phyloP scores from a whole-genome alignment of 2,797 vertebrate species.

The Anabas testudineus region DNA sequence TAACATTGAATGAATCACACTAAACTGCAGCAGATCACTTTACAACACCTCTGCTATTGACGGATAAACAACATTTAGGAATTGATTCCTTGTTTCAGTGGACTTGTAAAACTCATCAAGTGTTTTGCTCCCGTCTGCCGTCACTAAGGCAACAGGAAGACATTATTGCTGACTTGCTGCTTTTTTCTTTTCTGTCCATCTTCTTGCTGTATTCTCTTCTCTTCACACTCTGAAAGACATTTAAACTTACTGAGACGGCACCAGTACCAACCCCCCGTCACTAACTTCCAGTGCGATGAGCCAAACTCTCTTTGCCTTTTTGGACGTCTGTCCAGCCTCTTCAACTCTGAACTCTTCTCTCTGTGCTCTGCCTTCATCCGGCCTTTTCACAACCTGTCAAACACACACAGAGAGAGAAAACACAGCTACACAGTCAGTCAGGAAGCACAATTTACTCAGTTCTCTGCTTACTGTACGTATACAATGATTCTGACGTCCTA shows the following conservation, averaged over 20 bases:
- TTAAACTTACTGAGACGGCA: conserved; percentile 1
- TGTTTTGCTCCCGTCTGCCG: neutral
- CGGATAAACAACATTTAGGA: too few relatives aligned
- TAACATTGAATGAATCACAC: too few relatives aligned
- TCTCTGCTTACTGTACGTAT: neutral
- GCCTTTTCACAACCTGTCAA: conserved; percentile 60
- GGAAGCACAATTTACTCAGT: neutral
- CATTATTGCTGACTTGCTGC: neutral
- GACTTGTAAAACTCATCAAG: too few relatives aligned
- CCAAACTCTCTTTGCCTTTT: conserved; percentile 36
- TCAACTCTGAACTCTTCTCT: neutral
- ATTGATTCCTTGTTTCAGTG: too few relatives aligned
- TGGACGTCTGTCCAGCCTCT: neutral
- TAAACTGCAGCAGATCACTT: too few relatives aligned
- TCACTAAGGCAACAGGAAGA: conserved; percentile 24
- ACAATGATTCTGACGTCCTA: neutral
- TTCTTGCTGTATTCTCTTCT: conserved; percentile 16
- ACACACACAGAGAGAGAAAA: conserved; percentile 28
- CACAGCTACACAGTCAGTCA: neutral
- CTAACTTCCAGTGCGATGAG: conserved; percentile 49
- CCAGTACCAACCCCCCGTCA: conserved; percentile 24
- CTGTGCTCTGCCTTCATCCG: conserved; percentile 22
- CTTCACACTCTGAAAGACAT: conserved; percentile 1
- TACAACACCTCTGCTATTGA: too few relatives aligned
- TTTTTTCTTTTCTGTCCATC: neutral